Base-by-base conservation (phyloP, 2,888 invertebrate species). In the Synanthedon formicaeformis region DNA sequence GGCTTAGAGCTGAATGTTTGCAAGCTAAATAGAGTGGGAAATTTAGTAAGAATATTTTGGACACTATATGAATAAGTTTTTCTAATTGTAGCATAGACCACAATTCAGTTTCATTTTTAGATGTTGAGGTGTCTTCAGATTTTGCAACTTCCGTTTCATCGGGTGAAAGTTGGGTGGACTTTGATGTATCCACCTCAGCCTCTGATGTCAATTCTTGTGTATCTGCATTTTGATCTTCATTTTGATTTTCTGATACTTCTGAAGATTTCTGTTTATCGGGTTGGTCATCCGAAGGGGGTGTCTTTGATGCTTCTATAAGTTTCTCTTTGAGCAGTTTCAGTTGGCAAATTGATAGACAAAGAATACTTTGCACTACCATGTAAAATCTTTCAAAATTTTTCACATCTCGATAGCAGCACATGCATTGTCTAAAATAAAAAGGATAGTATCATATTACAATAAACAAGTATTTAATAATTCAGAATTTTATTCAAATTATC, bases 381-480 rank as follows among this genome's bases (percentile, higher is more conserved):
- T 96, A 96, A 78, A 97, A 95, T 63, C 96, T 91, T 74, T 97
- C 97, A 82, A 96, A 94, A 81, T 97, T 97, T 81, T 96, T 96
- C 55, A 92, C 91, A 85, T 97, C 97, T 65, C 96, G 91, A 81
- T 95, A 97, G 81, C 96, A 94, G 82, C 97, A 97, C 93, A 96
- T 96, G 75, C 97, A 97, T 88, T 97, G 97, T 75, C 96, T 96
- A 79, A 56, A 90, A 88, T 50, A 59, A 58, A 72, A 57, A 60
- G 62, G 55, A 60, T 45, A 45, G 2, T 10, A 34, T 34, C 34
- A 34, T 10, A 27, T 8, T 27, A 27, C 27, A 6, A n/a, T n/a
- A n/a, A n/a, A n/a, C n/a, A n/a, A n/a, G 6, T 8, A 27, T 1
- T 5, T n/a, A 45, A 6, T 2, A 13, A 45, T 45, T 45, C n/a